Base-by-base conservation (phyloP, 2,113 vertebrate genomes). In the Percina caprodes region DNA sequence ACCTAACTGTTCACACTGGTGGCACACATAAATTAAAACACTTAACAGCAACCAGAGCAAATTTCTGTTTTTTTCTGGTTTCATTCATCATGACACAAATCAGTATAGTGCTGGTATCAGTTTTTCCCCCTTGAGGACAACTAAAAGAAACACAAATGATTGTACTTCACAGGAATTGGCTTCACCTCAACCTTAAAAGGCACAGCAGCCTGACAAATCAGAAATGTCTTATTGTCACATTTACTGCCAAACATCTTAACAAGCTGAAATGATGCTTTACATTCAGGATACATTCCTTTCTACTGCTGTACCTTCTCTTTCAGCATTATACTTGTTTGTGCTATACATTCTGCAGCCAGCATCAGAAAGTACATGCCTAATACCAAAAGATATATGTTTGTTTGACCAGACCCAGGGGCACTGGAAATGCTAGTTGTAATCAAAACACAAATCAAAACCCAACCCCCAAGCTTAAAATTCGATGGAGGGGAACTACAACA, bases 161-260 rank as follows among this genome's bases (percentile, higher is more conserved):
- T 95, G 94, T 94, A 92, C 92, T 89, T 95, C 93, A 95, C 93
- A 94, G 30, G 78, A 87, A 88, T 82, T 85, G 79, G 55, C 68
- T 85, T 56, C 39, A 74, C 35, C 18, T 82, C 73, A 33, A 79
- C 66, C 79, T 85, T 16, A 67, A 81, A 92, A 92, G 91, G 88
- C 92, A 91, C 89, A 68, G 84, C 77, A 84, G 80, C 77, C 69
- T 35, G 82, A 67, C 48, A 68, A 85, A 79, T 85, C 61, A 88
- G 48, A 89, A 68, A 73, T 52, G 10, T 69, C 79, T 61, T 46
- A 61, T 49, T 35, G 11, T 72, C 63, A 75, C 16, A 9, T 42
- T 13, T 7, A 73, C 6, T 54, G 54, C 42, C 4, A 26, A 2
- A 26, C 1, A 83, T 65, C 10, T 71, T 71, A 60, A 52, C 76